phyloP scores from a whole-genome alignment of 2,888 invertebrate species.

The Ophion ellenae region DNA sequence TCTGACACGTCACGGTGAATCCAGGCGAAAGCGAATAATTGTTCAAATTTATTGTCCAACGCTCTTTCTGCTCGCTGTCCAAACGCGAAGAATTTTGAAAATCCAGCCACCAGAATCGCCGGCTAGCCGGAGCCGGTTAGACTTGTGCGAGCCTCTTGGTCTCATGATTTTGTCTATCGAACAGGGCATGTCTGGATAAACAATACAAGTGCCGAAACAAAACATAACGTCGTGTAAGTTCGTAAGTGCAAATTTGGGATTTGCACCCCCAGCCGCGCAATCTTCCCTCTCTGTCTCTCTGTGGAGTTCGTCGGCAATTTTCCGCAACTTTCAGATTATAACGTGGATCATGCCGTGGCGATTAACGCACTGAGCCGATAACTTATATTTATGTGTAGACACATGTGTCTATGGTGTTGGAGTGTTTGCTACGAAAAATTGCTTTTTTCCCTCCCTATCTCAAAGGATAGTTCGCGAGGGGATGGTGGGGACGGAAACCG shows the following conservation, averaged over 20 bases:
- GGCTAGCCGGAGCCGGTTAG: constrained; percentile 1
- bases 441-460: not conserved
- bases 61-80: not conserved
- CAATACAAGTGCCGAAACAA: not conserved
- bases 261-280: too few relatives aligned
- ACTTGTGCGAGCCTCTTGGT: too few relatives aligned
- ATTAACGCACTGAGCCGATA: not conserved
- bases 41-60: not conserved
- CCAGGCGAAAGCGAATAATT: not conserved
- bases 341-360: not conserved
- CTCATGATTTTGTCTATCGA: not conserved
- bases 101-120: too few relatives aligned
- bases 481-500: not conserved
- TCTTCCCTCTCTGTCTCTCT: not conserved
- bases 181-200: too few relatives aligned
- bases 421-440: not conserved
- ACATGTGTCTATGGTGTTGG: not conserved
- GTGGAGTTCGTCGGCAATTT: not conserved
- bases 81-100: not conserved
- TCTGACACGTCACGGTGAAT: constrained; percentile 6
- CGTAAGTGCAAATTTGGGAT: too few relatives aligned
- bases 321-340: not conserved
- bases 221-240: not conserved
- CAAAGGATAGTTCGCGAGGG: not conserved
- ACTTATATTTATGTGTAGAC: not conserved